Evolutionary conservation across 2,888 invertebrate genomes (phyloP), one percentile per base, ranked within the genome.

Genomic region (Microplitis manilae): DNA sequence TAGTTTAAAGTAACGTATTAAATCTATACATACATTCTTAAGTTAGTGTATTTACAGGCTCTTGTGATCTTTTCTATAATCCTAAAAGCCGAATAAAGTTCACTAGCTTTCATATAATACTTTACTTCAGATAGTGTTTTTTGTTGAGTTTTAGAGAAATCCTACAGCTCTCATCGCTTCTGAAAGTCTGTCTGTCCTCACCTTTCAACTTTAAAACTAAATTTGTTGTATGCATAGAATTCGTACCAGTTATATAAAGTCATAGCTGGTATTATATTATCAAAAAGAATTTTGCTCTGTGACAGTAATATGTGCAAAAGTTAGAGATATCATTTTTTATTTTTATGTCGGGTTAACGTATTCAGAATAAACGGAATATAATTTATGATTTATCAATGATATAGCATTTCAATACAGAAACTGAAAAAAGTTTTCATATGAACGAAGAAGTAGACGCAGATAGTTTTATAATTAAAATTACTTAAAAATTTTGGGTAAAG

Each of bases 131-230:
- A 50, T 50, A 4, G 8, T 50, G 50, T 50, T 50, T 50, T 50
- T 50, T 50, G 50, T 50, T 50, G 50, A 50, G 50, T 50, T 50
- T 50, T 50, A 50, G 50, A 50, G 50, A 50, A 50, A 50, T 50
- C 50, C 50, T 50, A 50, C 50, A 50, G 30, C 30, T 50, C 50
- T 13, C 13, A 50, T 50, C 50, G 13, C 50, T 50, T 50, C 50
- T 50, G 13, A 50, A 50, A 50, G 50, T 50, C 50, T 50, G 50
- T 4, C 13, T 50, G 50, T 50, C 50, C 8, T 50, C 50, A 50
- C 50, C 50, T 50, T 50, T 50, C 13, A 50, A 50, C 50, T 50
- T 50, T 50, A 50, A 13, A 50, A 50, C 50, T 50, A 50, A 50
- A 50, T 50, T 50, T 50, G 50, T 50, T 50, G 13, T 50, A 50